Percentiles rank a stretch among this genome's conserved stretches.
These are phyloP conservation scores for Brachionus calyciflorus DNA, from an alignment of 1,140 invertebrate species.

Conservation along the genomic window DNA sequence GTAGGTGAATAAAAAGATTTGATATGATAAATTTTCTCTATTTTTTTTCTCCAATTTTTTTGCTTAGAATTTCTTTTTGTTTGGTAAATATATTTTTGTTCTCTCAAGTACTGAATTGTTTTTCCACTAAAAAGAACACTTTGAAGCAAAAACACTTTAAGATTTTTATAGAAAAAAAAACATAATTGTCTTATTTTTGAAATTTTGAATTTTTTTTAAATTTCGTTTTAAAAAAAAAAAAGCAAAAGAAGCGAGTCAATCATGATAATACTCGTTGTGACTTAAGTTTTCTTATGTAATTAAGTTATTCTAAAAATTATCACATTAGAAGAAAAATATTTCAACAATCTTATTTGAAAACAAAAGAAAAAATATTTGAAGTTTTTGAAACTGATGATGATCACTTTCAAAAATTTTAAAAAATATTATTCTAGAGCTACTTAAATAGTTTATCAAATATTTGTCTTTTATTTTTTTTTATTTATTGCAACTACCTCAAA, in stretches of 20 bases:
- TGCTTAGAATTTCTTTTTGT: not conserved
- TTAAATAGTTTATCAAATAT: slow-evolving; percentile 45
- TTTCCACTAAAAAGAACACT: not conserved
- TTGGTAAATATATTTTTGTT: slow-evolving; percentile 27
- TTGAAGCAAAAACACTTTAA: slow-evolving; percentile 5
- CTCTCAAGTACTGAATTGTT: no score
- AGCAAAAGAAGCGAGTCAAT: not conserved
- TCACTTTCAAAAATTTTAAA: not conserved
- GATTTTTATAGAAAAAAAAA: not conserved
- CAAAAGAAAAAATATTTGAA: slow-evolving; percentile 32
- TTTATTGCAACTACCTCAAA: not conserved
- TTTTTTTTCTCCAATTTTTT: no score
- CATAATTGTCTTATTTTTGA: no score
- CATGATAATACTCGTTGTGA: slow-evolving; percentile 13
- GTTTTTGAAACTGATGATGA: slow-evolving; percentile 19
- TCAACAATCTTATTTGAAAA: no score
- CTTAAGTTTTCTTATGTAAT: not conserved
- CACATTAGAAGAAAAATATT: slow-evolving; percentile 13
- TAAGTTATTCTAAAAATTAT: slow-evolving; percentile 25
- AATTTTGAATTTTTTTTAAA: no score
- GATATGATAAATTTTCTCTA: slow-evolving; percentile 37
- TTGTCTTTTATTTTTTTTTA: not conserved
- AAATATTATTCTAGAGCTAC: slow-evolving; percentile 33
- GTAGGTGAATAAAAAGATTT: slow-evolving; percentile 44
- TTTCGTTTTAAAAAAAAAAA: no score